These are phyloP conservation scores for Bufo bufo DNA, from an alignment of 2,113 vertebrate genomes.

Conservation along the genomic window DNA sequence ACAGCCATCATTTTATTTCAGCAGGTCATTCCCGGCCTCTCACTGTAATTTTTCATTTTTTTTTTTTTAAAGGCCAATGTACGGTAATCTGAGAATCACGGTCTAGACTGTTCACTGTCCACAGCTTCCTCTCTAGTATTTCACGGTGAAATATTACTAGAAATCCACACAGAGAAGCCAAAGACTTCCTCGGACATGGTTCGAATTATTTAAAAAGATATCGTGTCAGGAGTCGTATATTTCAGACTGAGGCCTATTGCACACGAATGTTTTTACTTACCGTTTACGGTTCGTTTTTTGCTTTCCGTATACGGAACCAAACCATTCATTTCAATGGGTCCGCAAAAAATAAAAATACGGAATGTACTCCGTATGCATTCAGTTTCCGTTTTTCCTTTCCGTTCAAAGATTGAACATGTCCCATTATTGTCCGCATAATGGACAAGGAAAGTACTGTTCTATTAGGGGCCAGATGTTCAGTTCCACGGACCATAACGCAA, in stretches of 20 bases:
- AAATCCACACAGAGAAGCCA: conserved; percentile 2
- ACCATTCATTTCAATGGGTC: too few relatives aligned
- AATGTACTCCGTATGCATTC: too few relatives aligned
- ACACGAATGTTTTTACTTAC: neutral
- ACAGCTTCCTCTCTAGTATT: conserved; percentile 46
- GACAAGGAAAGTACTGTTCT: too few relatives aligned
- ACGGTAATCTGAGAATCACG: conserved; percentile 10
- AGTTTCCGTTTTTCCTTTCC: too few relatives aligned
- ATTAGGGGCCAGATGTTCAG: too few relatives aligned
- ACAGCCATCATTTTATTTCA: neutral
- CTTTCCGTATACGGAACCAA: too few relatives aligned
- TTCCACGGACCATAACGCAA: too few relatives aligned
- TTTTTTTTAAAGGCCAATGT: neutral
- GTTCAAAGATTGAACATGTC: too few relatives aligned
- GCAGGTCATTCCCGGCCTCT: conserved; percentile 25
- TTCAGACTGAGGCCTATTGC: too few relatives aligned
- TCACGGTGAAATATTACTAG: conserved; percentile 34
- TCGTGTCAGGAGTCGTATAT: neutral
- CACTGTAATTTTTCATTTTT: neutral
- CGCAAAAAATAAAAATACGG: too few relatives aligned
- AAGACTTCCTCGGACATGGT: conserved; percentile 17
- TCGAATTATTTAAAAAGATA: conserved; percentile 46
- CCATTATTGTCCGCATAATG: too few relatives aligned
- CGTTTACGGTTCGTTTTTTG: neutral
- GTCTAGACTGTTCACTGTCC: conserved; percentile 43